A percentile compares a stretch with the other conserved stretches of the same genome.
phyloP scores from a whole-genome alignment of 2,888 invertebrate genomes.

The Scaptomyza cyrtandrae region DNA sequence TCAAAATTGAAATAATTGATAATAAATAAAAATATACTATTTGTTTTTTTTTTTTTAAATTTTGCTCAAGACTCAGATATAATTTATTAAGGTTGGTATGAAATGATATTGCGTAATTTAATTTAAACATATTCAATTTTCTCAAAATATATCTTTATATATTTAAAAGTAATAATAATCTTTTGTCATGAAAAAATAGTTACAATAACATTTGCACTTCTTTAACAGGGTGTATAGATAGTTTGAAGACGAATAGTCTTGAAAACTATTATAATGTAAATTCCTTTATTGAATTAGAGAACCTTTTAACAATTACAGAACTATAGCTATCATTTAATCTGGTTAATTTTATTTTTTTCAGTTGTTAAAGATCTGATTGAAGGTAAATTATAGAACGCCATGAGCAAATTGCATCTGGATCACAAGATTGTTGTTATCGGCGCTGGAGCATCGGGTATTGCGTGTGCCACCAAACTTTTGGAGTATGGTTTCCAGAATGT shows the following conservation, averaged over 20 bases:
- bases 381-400: conserved; percentile 19
- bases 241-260: too few species aligned
- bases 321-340: neutral
- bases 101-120: too few species aligned
- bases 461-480: conserved; percentile 84
- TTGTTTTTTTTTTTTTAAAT: too few species aligned
- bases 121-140: too few species aligned
- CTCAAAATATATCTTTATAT: too few species aligned
- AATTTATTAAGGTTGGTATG: too few species aligned
- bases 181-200: too few species aligned
- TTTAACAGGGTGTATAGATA: neutral
- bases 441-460: conserved; percentile 84
- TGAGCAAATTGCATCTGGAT: conserved; percentile 61
- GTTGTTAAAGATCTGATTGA: conserved; percentile 3
- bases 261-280: neutral
- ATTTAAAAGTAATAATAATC: too few species aligned
- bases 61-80: too few species aligned
- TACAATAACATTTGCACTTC: too few species aligned
- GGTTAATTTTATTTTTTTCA: conserved; percentile 18
- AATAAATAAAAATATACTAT: too few species aligned
- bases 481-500: conserved; percentile 85
- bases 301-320: neutral
- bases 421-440: conserved; percentile 83
- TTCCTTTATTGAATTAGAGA: neutral
- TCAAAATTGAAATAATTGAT: too few species aligned